A percentile compares a stretch with the other conserved stretches of the same genome.
Conservation (phyloP, 2,797 vertebrate species). For the Oryzias dopingdopingensis region DNA sequence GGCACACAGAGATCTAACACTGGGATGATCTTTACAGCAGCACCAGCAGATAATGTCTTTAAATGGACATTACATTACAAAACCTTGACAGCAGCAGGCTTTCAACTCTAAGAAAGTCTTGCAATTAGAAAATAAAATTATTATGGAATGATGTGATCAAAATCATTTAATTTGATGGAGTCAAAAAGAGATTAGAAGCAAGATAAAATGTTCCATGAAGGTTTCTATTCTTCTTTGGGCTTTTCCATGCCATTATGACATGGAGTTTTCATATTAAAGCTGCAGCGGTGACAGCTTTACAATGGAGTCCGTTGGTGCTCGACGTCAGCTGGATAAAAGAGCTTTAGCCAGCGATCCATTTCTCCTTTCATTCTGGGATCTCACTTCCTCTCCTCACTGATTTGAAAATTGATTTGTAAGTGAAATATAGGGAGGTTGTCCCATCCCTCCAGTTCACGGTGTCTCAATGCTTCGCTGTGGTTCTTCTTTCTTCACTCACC, state of each 20-base stretch:
- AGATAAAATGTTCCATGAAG: not conserved
- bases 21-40: slow-evolving; percentile 3
- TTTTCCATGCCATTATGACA: slow-evolving; percentile 37
- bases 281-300: slow-evolving; percentile 52
- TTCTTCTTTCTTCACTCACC: slow-evolving; percentile 25
- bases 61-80: slow-evolving; percentile 28
- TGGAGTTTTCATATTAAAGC: slow-evolving; percentile 53
- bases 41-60: slow-evolving; percentile 35
- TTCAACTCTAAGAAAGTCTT: slow-evolving; percentile 46
- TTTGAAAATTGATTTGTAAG: slow-evolving; percentile 43
- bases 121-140: slow-evolving; percentile 56
- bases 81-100: slow-evolving; percentile 15
- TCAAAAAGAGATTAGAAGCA: slow-evolving; percentile 10
- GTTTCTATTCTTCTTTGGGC: slow-evolving; percentile 22
- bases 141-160: slow-evolving; percentile 52
- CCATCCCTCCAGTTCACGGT: not conserved
- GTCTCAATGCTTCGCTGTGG: slow-evolving; percentile 11
- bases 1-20: slow-evolving; percentile 8
- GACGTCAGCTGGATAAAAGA: slow-evolving; percentile 42
- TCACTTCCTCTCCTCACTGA: slow-evolving; percentile 16
- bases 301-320: slow-evolving; percentile 41
- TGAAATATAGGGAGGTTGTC: slow-evolving; percentile 29
- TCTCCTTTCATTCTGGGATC: slow-evolving; percentile 19
- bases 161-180: slow-evolving; percentile 52
- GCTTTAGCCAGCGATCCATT: slow-evolving; percentile 20